Conservation (phyloP, 2,888 invertebrate species). For the Hirtodrosophila duncani region DNA sequence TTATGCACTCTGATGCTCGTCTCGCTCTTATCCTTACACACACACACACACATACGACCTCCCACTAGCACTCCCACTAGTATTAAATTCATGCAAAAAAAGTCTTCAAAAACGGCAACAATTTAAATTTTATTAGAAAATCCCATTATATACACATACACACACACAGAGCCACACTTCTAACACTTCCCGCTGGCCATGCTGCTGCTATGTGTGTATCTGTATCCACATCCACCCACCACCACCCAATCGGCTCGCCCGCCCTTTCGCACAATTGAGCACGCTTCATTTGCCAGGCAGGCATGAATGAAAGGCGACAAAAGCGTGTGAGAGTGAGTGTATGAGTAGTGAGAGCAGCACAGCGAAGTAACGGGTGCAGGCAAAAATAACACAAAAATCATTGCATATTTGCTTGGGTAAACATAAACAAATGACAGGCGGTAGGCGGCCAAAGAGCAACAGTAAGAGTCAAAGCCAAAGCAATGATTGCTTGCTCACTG, state of each 20-base stretch:
- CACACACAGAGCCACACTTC: conserved; percentile 28
- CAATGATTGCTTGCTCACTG: conserved; percentile 17
- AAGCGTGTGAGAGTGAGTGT: conserved; percentile 1
- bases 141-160: conserved; percentile 68
- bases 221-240: conserved; percentile 28
- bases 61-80: too few species aligned
- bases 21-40: background rate
- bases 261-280: conserved; percentile 44
- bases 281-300: conserved; percentile 61
- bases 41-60: conserved; percentile 31
- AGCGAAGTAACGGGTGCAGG: conserved; percentile 12
- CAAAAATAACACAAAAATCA: conserved; percentile 47
- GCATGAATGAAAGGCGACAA: conserved; percentile 52
- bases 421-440: conserved; percentile 52
- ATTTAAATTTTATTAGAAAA: conserved; percentile 70
- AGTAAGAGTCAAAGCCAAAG: conserved; percentile 14
- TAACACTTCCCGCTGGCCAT: conserved; percentile 58
- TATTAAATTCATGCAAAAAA: conserved; percentile 44
- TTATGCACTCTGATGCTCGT: too few species aligned
- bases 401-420: conserved; percentile 70
- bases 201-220: conserved; percentile 22
- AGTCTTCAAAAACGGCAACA: conserved; percentile 43
- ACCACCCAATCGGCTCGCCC: conserved; percentile 17
- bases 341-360: background rate
- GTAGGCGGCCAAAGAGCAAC: conserved; percentile 21